A percentile compares a stretch with the other conserved stretches of the same genome.
Conservation (phyloP, 2,888 invertebrate genomes). For the Nipponacmea schrenckii region DNA sequence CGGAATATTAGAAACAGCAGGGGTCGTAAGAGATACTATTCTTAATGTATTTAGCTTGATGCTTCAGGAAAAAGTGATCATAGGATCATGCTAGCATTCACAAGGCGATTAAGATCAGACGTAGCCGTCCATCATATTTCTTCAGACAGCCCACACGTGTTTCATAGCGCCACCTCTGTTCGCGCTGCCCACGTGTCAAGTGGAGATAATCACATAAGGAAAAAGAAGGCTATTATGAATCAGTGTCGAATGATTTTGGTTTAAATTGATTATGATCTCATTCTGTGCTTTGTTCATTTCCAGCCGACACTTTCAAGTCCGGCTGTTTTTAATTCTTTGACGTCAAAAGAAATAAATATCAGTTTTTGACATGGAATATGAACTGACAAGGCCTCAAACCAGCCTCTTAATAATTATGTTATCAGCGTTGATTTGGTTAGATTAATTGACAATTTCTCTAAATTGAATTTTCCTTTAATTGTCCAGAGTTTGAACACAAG, state of each 20-base stretch:
- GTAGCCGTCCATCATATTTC: neutral
- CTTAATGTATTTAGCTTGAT: conserved; percentile 3
- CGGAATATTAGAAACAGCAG: neutral
- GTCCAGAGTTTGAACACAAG: neutral
- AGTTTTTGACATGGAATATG: conserved; percentile 6
- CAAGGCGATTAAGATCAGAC: neutral
- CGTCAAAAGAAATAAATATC: conserved; percentile 7
- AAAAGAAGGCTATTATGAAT: neutral
- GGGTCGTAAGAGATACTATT: neutral
- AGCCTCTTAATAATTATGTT: conserved; percentile 4
- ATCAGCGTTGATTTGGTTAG: neutral
- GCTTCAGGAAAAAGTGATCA: neutral
- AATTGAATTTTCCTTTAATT: conserved; percentile 8
- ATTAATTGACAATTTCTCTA: neutral
- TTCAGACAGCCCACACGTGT: neutral
- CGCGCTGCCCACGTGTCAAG: neutral
- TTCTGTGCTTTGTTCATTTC: neutral
- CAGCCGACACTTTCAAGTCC: neutral
- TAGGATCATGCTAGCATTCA: neutral
- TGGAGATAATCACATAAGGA: conserved; percentile 4
- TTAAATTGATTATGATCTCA: conserved; percentile 2
- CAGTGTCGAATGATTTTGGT: neutral
- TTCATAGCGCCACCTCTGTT: neutral
- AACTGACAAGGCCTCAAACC: neutral
- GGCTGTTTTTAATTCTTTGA: conserved; percentile 4